A percentile compares a stretch with the other conserved stretches of the same genome.
These are phyloP conservation scores for Triplophysa tibetana DNA, from an alignment of 2,113 vertebrate genomes.

Conservation along the genomic window DNA sequence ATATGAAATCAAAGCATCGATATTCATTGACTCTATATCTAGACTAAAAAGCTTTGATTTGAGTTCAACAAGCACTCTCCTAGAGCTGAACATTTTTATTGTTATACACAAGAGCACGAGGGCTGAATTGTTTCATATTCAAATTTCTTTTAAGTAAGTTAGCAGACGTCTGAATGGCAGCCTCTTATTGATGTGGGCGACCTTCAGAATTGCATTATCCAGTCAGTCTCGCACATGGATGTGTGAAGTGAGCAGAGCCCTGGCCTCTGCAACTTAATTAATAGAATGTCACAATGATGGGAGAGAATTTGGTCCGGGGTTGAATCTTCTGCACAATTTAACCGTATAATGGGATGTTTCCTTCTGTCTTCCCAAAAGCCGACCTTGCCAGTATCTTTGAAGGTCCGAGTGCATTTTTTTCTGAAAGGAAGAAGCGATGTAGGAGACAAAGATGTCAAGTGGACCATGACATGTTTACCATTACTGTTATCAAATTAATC, in stretches of 20 bases:
- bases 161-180: conserved; percentile 17
- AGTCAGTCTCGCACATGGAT: conserved; percentile 11
- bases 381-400: conserved; percentile 57
- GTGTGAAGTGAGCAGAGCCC: conserved; percentile 49
- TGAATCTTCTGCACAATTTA: conserved; percentile 75
- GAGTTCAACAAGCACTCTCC: neutral
- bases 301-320: conserved; percentile 57
- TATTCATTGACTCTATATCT: conserved; percentile 35
- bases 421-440: conserved; percentile 3
- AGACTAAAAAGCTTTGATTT: conserved; percentile 16
- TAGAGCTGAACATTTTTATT: conserved; percentile 1
- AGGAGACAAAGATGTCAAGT: neutral
- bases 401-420: neutral
- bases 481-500: neutral
- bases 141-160: conserved; percentile 42
- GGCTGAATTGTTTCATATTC: conserved; percentile 31
- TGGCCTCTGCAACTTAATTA: conserved; percentile 67
- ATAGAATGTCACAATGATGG: conserved; percentile 62
- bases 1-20: conserved; percentile 20
- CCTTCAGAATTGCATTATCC: conserved; percentile 54
- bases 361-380: conserved; percentile 68
- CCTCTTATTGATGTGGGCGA: conserved; percentile 47
- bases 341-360: conserved; percentile 68
- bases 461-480: neutral
- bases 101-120: conserved; percentile 3